phyloP scores from a whole-genome alignment of 2,888 invertebrate species.

The Andrena bucephala region DNA sequence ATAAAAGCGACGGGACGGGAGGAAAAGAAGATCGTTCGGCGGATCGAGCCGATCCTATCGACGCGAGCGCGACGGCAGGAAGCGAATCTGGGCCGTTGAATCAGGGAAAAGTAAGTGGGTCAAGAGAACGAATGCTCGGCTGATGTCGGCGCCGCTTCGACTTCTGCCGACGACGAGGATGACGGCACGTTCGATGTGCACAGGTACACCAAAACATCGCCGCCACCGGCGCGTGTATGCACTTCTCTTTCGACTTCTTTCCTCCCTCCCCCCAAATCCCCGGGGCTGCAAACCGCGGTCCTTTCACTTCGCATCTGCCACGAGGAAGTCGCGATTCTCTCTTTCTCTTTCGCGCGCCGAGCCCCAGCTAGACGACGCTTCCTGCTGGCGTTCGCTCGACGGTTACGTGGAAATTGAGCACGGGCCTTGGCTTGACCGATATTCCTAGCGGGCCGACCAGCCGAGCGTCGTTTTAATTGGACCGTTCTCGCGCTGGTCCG shows the following conservation, averaged over 20 bases:
- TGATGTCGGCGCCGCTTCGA: constrained; percentile 60
- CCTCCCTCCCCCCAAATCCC: no score
- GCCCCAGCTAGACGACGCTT: constrained; percentile 29
- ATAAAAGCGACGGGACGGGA: neutral
- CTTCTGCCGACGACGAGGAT: constrained; percentile 49
- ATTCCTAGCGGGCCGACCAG: constrained; percentile 31
- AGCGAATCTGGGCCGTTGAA: constrained; percentile 81
- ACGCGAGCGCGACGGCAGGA: constrained; percentile 68
- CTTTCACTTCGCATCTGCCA: constrained; percentile 56
- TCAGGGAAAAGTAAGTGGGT: constrained; percentile 79
- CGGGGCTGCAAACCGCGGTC: neutral
- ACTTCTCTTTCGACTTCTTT: constrained; percentile 15
- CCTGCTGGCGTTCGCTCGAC: constrained; percentile 37
- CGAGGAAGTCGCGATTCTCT: constrained; percentile 47
- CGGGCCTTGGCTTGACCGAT: constrained; percentile 61
- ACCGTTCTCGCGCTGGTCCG: constrained; percentile 2
- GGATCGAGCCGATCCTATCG: constrained; percentile 69
- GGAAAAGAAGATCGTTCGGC: constrained; percentile 18
- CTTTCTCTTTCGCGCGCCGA: neutral
- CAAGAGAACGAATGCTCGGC: constrained; percentile 75
- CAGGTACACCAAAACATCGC: constrained; percentile 9
- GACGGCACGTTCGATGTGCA: constrained; percentile 35
- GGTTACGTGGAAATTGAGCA: constrained; percentile 55
- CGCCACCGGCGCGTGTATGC: neutral
- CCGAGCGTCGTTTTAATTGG: constrained; percentile 39